These are phyloP conservation scores for Orestias chungarensis DNA, from an alignment of 2,797 vertebrate genomes.

Conservation along the genomic window DNA sequence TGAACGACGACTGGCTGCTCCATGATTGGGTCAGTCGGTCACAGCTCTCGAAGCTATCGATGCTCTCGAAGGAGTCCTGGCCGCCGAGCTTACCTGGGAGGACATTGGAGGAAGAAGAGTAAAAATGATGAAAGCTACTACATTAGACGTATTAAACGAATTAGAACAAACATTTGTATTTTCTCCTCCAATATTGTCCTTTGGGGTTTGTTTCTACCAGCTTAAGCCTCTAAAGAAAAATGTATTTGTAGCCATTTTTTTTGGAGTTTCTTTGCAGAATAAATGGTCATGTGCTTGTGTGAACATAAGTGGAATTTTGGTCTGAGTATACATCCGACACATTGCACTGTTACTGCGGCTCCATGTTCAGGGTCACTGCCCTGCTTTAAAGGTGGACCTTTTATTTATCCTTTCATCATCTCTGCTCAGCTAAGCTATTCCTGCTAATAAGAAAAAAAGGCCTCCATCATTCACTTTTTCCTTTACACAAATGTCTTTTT, in stretches of 20 bases:
- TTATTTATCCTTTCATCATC: too few species aligned
- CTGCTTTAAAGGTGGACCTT: too few species aligned
- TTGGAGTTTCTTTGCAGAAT: background rate
- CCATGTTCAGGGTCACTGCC: background rate
- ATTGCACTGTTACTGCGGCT: background rate
- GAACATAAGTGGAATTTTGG: background rate
- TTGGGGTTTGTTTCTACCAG: too few species aligned
- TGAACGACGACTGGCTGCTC: slow-evolving; percentile 98
- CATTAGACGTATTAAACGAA: background rate
- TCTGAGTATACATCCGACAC: background rate
- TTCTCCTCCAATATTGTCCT: background rate
- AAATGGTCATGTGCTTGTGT: background rate
- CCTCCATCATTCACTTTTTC: too few species aligned
- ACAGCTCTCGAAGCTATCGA: slow-evolving; percentile 97
- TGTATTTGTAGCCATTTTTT: too few species aligned
- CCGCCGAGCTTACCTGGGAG: slow-evolving; percentile 92
- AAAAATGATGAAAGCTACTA: background rate
- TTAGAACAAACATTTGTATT: background rate
- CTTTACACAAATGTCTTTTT: too few species aligned
- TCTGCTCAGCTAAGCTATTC: too few species aligned
- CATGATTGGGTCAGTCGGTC: slow-evolving; percentile 97
- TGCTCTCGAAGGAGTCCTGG: slow-evolving; percentile 98
- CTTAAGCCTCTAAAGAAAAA: too few species aligned
- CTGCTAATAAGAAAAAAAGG: too few species aligned
- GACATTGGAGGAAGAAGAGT: background rate